Evolutionary conservation across 2,113 vertebrate species (phyloP).

Genomic region (Chrysochloris asiatica): DNA sequence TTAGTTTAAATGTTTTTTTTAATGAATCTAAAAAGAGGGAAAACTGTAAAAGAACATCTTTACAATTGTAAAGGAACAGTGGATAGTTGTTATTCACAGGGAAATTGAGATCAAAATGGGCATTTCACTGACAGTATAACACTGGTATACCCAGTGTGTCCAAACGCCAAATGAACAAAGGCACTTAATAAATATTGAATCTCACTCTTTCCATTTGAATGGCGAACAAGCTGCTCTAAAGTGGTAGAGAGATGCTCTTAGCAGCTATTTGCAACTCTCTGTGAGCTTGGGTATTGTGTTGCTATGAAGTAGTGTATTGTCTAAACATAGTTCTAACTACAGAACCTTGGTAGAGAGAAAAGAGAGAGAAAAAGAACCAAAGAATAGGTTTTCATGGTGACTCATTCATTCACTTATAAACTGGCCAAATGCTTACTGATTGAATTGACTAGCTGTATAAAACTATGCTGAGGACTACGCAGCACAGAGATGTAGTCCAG

Average conservation of each 20-base stretch:
- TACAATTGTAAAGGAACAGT: not conserved
- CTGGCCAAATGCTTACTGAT: conserved; percentile 31
- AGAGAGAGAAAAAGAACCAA: not conserved
- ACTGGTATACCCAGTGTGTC: not conserved
- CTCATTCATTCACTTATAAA: not conserved
- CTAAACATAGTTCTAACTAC: not conserved
- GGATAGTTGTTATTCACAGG: not conserved
- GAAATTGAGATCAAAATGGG: not conserved
- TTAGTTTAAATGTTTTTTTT: not conserved
- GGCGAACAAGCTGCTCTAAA: conserved; percentile 15
- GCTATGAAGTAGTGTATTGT: not conserved
- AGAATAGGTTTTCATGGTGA: not conserved
- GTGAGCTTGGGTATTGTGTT: conserved; percentile 9
- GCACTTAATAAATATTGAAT: not conserved
- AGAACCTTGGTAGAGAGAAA: not conserved
- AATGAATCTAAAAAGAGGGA: conserved; percentile 1
- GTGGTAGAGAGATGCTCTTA: not conserved
- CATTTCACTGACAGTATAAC: not conserved
- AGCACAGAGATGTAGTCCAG: not conserved
- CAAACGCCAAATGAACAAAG: conserved; percentile 31
- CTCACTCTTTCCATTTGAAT: not conserved
- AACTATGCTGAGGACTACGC: not conserved
- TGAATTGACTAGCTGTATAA: not conserved
- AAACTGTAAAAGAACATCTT: not conserved
- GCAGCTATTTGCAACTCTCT: not conserved